These are phyloP conservation scores for Aspidoscelis tigris DNA, from an alignment of 2,113 vertebrate species.

Conservation along the genomic window DNA sequence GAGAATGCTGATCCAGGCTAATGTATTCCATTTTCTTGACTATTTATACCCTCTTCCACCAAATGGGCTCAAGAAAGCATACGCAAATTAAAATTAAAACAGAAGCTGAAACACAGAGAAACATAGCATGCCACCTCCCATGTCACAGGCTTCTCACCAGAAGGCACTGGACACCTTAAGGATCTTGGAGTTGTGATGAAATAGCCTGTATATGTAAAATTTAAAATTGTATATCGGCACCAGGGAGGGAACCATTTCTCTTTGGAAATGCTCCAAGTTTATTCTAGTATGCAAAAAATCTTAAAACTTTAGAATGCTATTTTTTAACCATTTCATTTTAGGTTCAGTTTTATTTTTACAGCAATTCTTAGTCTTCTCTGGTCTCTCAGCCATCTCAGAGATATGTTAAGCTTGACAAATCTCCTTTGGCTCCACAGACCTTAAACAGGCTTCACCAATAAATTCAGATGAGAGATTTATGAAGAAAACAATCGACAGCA, in stretches of 20 bases:
- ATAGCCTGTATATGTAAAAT: too few relatives aligned
- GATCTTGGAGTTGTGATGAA: too few relatives aligned
- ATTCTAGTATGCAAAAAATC: neutral
- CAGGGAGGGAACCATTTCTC: conserved; percentile 10
- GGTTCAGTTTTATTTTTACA: neutral
- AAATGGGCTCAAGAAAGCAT: too few relatives aligned
- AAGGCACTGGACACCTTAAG: too few relatives aligned
- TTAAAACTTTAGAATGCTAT: neutral
- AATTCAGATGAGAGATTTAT: neutral
- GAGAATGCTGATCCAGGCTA: too few relatives aligned
- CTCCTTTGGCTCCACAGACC: neutral
- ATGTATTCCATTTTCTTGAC: too few relatives aligned
- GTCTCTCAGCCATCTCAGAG: neutral
- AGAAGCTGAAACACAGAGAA: too few relatives aligned
- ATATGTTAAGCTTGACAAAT: neutral
- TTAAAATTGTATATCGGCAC: neutral
- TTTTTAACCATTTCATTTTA: neutral
- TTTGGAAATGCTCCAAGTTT: neutral
- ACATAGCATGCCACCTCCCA: too few relatives aligned
- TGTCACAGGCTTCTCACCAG: too few relatives aligned
- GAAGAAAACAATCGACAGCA: neutral
- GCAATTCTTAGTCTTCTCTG: neutral
- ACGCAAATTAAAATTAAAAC: too few relatives aligned
- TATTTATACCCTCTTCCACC: too few relatives aligned
- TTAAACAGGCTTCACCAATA: neutral